These are phyloP conservation scores for Dermochelys coriacea DNA, from an alignment of 2,797 vertebrate species.

Conservation along the genomic window DNA sequence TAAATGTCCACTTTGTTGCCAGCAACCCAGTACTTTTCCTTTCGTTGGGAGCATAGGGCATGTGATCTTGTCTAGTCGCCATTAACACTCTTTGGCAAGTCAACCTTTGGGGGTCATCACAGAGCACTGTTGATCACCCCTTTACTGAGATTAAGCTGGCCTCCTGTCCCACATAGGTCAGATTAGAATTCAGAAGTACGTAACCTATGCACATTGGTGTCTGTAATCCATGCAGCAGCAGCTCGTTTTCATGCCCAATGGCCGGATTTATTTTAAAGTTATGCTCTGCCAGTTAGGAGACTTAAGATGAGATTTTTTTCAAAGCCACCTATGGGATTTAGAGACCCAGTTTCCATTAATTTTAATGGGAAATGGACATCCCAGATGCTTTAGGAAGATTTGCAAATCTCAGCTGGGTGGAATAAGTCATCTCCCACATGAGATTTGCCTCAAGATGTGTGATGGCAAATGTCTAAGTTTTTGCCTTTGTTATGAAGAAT, in stretches of 20 bases:
- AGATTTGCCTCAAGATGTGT: not conserved
- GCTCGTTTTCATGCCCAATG: fast-evolving
- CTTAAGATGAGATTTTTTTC: not conserved
- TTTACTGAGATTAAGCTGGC: fast-evolving
- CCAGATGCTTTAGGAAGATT: fast-evolving
- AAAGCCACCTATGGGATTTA: fast-evolving
- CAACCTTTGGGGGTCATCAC: fast-evolving
- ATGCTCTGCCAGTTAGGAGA: fast-evolving
- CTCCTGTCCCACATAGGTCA: fast-evolving
- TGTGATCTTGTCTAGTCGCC: not conserved
- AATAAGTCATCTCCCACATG: fast-evolving
- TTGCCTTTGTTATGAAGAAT: not conserved
- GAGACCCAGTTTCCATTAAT: not conserved
- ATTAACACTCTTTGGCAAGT: fast-evolving
- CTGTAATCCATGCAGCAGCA: fast-evolving
- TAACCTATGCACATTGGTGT: not conserved
- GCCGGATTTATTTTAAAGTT: not conserved
- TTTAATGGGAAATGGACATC: fast-evolving
- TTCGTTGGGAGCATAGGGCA: fast-evolving
- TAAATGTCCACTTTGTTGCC: fast-evolving
- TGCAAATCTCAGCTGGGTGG: not conserved
- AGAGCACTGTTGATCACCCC: not conserved
- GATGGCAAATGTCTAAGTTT: not conserved
- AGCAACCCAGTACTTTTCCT: fast-evolving
- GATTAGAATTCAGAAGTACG: fast-evolving